Base-by-base conservation (phyloP, 2,797 vertebrate species). In the Salarias fasciatus region DNA sequence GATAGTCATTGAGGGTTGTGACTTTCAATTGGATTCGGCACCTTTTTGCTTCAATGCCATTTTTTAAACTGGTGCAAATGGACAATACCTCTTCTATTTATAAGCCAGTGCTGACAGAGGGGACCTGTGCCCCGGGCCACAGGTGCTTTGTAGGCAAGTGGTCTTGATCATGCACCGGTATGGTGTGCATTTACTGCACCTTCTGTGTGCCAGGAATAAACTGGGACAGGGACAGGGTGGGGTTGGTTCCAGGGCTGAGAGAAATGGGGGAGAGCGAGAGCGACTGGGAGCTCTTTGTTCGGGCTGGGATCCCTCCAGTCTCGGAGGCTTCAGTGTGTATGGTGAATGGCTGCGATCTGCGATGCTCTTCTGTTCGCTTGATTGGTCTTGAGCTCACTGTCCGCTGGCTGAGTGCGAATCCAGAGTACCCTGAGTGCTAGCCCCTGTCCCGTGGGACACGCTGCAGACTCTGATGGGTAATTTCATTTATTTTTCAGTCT, bases 401-500 rank as follows among this genome's bases (percentile, higher is more conserved):
- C 86, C 84, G 24, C 82, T 76, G 86, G 85, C 79, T 91, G 88
- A 90, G 88, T 89, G 88, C 84, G 77, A 88, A 81, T 76, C 85
- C 81, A 84, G 79, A 88, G 89, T 88, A 86, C 86, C 85, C 86
- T 88, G 90, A 91, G 90, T 91, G 89, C 88, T 86, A 84, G 77
- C 80, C 79, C 60, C 79, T 52, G 41, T 89, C 91, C 81, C 80
- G 33, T 0, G 86, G 83, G 88, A 89, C 79, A 53, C 29, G 69
- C 70, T 38, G 83, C 76, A 88, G 88, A 88, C 90, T 92, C 88
- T 88, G 88, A 89, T 88, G 88, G 89, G 80, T 91, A 92, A 91
- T 92, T 90, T 92, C 88, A 91, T 92, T 92, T 92, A 89, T 91
- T 90, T 91, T 91, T 89, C 84, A 83, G 84, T 64, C 77, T 92